Conservation (phyloP, 2,113 vertebrate genomes). For the Xenotilapia longispinis region DNA sequence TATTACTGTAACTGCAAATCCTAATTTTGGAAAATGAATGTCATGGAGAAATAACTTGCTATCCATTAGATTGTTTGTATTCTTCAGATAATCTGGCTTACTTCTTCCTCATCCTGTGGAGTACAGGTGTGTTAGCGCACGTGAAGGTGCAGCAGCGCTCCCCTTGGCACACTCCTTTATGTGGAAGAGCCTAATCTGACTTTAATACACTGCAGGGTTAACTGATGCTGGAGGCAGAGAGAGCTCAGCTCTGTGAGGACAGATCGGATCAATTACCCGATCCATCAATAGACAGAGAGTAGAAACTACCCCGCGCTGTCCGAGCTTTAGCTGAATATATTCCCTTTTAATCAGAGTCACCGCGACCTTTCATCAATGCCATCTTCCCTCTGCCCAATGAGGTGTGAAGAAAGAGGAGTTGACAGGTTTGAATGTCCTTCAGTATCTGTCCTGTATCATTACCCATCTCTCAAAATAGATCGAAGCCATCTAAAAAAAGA, state of each 20-base stretch:
- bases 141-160: background rate
- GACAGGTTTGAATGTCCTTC: conserved; percentile 61
- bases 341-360: conserved; percentile 40
- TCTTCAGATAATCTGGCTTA: background rate
- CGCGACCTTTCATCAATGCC: conserved; percentile 45
- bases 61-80: background rate
- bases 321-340: conserved; percentile 11
- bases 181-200: conserved; percentile 28
- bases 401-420: conserved; percentile 43
- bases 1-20: background rate
- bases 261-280: conserved; percentile 51
- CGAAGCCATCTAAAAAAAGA: conserved; percentile 47
- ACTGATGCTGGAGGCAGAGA: conserved; percentile 32
- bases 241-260: conserved; percentile 20
- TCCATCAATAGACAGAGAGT: conserved; percentile 21
- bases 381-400: conserved; percentile 44
- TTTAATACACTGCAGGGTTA: conserved; percentile 50
- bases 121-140: background rate
- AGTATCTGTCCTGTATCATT: conserved; percentile 55
- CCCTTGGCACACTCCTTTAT: background rate
- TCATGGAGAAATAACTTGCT: background rate
- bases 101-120: background rate
- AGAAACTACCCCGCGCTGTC: conserved; percentile 1
- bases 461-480: conserved; percentile 57
- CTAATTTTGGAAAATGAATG: background rate